Base-by-base conservation (phyloP, 1,140 invertebrate genomes). In the Zeugodacus cucurbitae region DNA sequence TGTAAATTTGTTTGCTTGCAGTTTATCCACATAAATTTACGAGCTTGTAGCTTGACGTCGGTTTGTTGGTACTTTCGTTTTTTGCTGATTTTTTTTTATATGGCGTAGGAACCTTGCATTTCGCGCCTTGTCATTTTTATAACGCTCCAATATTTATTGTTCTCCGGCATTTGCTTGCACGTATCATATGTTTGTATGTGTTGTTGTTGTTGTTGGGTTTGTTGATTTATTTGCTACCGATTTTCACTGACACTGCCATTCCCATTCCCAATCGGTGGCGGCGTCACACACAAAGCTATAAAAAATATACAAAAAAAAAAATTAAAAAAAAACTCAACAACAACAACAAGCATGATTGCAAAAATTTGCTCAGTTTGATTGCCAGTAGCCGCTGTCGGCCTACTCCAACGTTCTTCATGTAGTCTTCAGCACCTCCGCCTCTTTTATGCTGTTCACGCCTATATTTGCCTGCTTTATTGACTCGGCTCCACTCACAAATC, bases 101-200 rank as follows among this genome's bases (percentile, higher is more conserved):
- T 48, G 20, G n/a, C 74, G 58, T 62, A 26, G 22, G 41, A 82
- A 82, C 44, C 41, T 82, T 48, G 74, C 74, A 82, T 82, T 82
- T 82, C 74, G 41, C 74, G 74, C 74, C 74, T 82, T 82, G 74
- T 82, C 41, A 48, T 44, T 82, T 82, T 82, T 82, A 82, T 82
- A 82, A 82, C 37, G n/a, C 41, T 82, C 74, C 74, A 82, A 82
- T 82, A 82, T 82, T 82, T 82, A 82, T 82, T 82, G 74, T 48
- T 82, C 74, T 48, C 44, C 20, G 41, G 41, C 74, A 48, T 82
- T 82, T 48, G n/a, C 74, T n/a, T 22, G 26, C 14, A 62, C 58
- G 26, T 82, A 4, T 34, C 29, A 4, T 67, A 32, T 67, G 29
- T 34, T 6, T 74, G 67, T 74, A 26, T 67, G 29, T 67, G 70